A percentile compares a stretch with the other conserved stretches of the same genome.
These are phyloP conservation scores for Adela reaumurella DNA, from an alignment of 2,888 invertebrate species.

Conservation along the genomic window DNA sequence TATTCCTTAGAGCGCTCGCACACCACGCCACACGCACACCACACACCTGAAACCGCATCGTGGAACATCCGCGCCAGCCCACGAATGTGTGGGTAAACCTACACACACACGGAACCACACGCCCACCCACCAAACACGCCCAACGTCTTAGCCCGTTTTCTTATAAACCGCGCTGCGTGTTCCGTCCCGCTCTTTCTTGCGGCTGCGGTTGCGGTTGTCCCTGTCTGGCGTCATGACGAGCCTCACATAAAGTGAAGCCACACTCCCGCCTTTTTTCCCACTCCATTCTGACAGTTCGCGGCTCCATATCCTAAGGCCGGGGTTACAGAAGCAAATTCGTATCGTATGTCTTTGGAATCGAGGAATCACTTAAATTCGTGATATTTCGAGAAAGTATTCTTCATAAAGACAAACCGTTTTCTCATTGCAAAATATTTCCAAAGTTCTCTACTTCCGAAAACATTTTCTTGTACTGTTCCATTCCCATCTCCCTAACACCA, in stretches of 20 bases:
- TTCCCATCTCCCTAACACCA: no score
- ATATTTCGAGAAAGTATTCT: no score
- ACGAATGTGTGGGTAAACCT: no score
- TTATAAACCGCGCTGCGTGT: slow-evolving; percentile 55
- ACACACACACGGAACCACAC: slow-evolving; percentile 1
- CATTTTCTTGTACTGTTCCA: no score
- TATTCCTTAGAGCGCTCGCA: slow-evolving; percentile 18
- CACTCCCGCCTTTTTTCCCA: slow-evolving; percentile 60
- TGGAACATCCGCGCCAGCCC: no score
- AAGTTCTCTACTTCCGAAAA: no score
- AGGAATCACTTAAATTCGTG: no score
- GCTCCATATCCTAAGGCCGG: slow-evolving; percentile 54
- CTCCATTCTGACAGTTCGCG: slow-evolving; percentile 58
- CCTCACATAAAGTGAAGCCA: slow-evolving; percentile 55
- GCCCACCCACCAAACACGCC: slow-evolving; percentile 47
- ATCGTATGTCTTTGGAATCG: no score
- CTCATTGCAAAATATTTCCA: no score
- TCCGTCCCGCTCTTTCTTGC: slow-evolving; percentile 30
- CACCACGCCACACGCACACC: slow-evolving; percentile 30
- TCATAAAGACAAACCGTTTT: no score
- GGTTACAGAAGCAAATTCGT: slow-evolving; percentile 36
- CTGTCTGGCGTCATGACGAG: slow-evolving; percentile 50
- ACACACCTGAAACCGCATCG: slow-evolving; percentile 16
- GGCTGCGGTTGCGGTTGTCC: slow-evolving; percentile 20
- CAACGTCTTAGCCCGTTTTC: slow-evolving; percentile 54